Percentiles rank a stretch among this genome's conserved stretches.
Conservation (phyloP, 1,140 invertebrate species). For the Rhopalosiphum padi region DNA sequence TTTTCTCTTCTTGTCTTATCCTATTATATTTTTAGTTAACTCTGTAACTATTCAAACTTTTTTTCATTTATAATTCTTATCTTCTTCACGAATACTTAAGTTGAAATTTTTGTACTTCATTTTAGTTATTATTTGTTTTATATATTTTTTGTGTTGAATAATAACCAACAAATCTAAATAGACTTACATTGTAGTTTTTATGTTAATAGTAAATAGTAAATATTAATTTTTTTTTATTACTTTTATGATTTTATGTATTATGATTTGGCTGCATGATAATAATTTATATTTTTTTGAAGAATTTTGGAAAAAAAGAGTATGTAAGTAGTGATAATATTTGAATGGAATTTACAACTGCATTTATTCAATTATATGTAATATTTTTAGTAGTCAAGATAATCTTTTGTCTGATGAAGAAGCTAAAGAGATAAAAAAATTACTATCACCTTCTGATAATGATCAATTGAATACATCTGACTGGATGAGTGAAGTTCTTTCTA, state of each 20-base stretch:
- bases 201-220: slow-evolving; percentile 37
- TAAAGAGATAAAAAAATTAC: slow-evolving; percentile 79
- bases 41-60: no score
- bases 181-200: neutral
- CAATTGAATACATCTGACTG: slow-evolving; percentile 50
- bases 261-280: slow-evolving; percentile 54
- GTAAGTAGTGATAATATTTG: slow-evolving; percentile 50
- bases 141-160: neutral
- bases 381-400: slow-evolving; percentile 68
- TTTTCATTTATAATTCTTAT: no score
- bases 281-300: slow-evolving; percentile 55
- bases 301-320: slow-evolving; percentile 57
- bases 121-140: no score
- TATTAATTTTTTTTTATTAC: slow-evolving; percentile 53
- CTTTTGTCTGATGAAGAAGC: slow-evolving; percentile 85
- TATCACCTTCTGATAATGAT: slow-evolving; percentile 67
- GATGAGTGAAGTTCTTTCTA: slow-evolving; percentile 52
- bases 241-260: slow-evolving; percentile 50
- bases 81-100: no score
- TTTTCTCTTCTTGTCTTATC: no score
- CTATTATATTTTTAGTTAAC: no score
- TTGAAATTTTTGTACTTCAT: no score
- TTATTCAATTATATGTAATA: slow-evolving; percentile 12
- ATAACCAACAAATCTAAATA: neutral
- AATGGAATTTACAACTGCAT: neutral